A percentile compares a stretch with the other conserved stretches of the same genome.
These are phyloP conservation scores for Gopherus evgoodei DNA, from an alignment of 2,113 vertebrate genomes.

Conservation along the genomic window DNA sequence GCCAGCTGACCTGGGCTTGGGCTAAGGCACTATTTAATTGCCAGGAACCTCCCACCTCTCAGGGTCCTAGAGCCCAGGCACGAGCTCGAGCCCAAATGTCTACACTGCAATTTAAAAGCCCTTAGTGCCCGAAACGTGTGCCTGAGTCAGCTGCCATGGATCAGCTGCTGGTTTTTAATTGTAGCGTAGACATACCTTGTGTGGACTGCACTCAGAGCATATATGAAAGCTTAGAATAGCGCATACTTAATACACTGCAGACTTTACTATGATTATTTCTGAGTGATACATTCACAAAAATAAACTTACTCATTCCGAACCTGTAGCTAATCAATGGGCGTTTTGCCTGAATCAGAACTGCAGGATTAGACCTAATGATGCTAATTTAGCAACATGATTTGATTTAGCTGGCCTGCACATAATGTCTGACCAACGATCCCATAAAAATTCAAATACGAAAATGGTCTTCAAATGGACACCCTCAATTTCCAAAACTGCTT, in stretches of 20 bases:
- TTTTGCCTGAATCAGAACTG: neutral
- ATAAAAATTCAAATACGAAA: conserved; percentile 31
- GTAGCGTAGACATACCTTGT: neutral
- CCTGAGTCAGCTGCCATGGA: no score
- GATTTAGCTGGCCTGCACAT: neutral
- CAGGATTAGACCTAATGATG: rapidly evolving
- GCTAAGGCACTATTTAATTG: neutral
- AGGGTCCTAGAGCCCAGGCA: neutral
- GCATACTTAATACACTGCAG: rapidly evolving
- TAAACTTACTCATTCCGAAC: neutral
- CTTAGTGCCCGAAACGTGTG: neutral
- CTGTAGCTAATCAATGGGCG: neutral
- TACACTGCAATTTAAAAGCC: neutral
- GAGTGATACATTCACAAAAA: rapidly evolving
- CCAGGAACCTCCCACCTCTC: neutral
- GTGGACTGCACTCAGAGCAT: neutral
- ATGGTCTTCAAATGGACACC: neutral
- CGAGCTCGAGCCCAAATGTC: neutral
- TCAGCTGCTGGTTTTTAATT: neutral
- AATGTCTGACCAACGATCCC: neutral
- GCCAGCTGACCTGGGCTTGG: neutral
- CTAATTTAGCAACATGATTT: neutral
- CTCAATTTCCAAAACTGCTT: conserved; percentile 29
- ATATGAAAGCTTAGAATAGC: rapidly evolving
- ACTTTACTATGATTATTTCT: neutral